These are phyloP conservation scores for Ianthella basta DNA, from an alignment of 37 sponge, comb jelly and placozoan genomes.

Conservation along the genomic window DNA sequence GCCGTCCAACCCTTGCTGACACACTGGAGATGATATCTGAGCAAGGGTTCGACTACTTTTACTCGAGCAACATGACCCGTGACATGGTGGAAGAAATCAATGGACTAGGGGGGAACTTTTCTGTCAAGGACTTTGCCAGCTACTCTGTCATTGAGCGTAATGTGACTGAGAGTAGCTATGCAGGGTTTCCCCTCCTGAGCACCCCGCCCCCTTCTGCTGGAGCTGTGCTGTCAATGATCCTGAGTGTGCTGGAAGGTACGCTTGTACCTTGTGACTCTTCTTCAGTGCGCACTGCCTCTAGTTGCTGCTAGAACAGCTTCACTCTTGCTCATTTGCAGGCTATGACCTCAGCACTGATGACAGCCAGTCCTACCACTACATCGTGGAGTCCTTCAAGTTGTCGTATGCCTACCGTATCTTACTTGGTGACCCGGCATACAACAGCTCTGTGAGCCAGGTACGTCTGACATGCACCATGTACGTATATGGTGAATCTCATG, in stretches of 20 bases:
- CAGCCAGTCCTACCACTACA: slow-evolving; percentile 69
- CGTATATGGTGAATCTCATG: not conserved
- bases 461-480: not conserved
- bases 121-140: slow-evolving; percentile 58
- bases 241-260: slow-evolving; percentile 81
- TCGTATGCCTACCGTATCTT: slow-evolving; percentile 71
- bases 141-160: slow-evolving; percentile 57
- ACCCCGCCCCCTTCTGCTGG: slow-evolving; percentile 84
- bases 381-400: slow-evolving; percentile 92
- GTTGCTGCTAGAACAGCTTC: too few relatives aligned
- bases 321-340: slow-evolving; percentile 18
- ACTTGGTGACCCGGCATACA: slow-evolving; percentile 89
- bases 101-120: slow-evolving; percentile 51
- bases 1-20: slow-evolving; percentile 53
- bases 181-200: slow-evolving; percentile 47
- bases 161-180: slow-evolving; percentile 38
- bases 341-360: slow-evolving; percentile 56
- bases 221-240: slow-evolving; percentile 73
- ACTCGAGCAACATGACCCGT: slow-evolving; percentile 57
- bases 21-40: slow-evolving; percentile 67
- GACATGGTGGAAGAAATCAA: slow-evolving; percentile 72
- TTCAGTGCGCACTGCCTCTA: not conserved
- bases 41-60: slow-evolving; percentile 68
- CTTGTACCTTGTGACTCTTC: not conserved
- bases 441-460: slow-evolving; percentile 19